Conservation (phyloP, 92 coral and sea anemone genomes). For the Siderastrea radians region DNA sequence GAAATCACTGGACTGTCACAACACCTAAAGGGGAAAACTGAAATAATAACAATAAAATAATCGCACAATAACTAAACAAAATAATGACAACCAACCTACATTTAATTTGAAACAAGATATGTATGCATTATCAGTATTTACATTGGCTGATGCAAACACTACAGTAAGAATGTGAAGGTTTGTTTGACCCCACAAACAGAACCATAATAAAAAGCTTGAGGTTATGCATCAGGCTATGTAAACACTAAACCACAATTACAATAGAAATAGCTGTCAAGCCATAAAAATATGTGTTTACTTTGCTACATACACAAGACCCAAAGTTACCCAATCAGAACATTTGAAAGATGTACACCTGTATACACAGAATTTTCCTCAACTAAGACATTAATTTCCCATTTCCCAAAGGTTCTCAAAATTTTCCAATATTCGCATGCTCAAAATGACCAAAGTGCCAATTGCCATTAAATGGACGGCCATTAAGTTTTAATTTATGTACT, state of each 20-base stretch:
- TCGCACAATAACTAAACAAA: no score
- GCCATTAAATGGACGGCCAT: no score
- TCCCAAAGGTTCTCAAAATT: background rate
- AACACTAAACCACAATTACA: background rate
- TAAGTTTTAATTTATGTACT: background rate
- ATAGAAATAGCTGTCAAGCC: background rate
- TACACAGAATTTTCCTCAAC: background rate
- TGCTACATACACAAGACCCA: background rate
- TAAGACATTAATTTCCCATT: no score
- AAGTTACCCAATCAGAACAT: background rate
- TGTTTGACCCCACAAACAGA: background rate
- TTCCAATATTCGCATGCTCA: background rate
- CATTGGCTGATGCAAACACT: background rate
- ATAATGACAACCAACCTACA: background rate
- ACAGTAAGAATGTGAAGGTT: background rate
- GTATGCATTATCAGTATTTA: no score
- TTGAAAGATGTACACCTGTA: background rate
- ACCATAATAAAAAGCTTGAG: background rate
- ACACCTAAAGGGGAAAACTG: no score
- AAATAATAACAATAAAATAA: no score
- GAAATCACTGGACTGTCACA: no score
- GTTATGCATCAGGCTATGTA: background rate
- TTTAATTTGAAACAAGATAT: no score
- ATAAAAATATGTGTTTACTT: background rate
- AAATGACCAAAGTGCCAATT: no score